Evolutionary conservation across 2,797 vertebrate genomes (phyloP).

Genomic region (Sebastes vulpes): DNA sequence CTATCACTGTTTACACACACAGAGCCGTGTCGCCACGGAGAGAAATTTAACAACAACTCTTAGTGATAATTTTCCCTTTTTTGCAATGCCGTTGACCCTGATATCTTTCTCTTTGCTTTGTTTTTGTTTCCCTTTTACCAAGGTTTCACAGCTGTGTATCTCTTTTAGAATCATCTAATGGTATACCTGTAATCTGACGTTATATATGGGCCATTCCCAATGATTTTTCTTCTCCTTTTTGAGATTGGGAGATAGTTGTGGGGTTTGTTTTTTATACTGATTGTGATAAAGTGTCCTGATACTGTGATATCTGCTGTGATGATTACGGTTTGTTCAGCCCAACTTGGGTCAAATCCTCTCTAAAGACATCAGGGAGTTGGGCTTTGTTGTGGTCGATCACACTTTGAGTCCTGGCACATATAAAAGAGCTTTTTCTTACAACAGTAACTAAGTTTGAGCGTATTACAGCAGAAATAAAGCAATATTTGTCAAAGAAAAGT

Average conservation of each 20-base stretch:
- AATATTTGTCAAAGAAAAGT: neutral
- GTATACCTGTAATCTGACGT: slow-evolving; percentile 3
- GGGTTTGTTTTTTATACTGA: slow-evolving; percentile 24
- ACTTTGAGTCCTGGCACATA: slow-evolving; percentile 5
- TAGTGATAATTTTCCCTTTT: slow-evolving; percentile 35
- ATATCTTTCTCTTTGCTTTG: neutral
- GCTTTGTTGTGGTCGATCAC: slow-evolving; percentile 10
- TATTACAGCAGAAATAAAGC: slow-evolving; percentile 13
- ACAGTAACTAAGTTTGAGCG: slow-evolving; percentile 1
- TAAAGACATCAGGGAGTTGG: slow-evolving; percentile 1
- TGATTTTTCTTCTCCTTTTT: slow-evolving; percentile 16
- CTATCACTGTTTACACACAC: slow-evolving; percentile 54
- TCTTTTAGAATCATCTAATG: neutral
- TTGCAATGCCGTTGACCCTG: slow-evolving; percentile 1
- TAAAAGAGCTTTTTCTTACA: slow-evolving; percentile 1
- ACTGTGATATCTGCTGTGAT: neutral
- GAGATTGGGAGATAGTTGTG: slow-evolving; percentile 14
- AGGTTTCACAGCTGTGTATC: neutral
- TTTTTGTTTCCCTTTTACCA: slow-evolving; percentile 2
- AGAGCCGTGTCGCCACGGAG: neutral
- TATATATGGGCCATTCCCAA: slow-evolving; percentile 7
- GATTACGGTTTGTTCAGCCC: slow-evolving; percentile 27
- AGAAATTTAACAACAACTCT: slow-evolving; percentile 45
- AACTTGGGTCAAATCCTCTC: slow-evolving; percentile 22
- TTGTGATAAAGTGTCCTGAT: slow-evolving; percentile 38